Evolutionary conservation across 2,888 invertebrate genomes (phyloP), one percentile per base, ranked within the genome.

Genomic region (Fragum whitleyi): DNA sequence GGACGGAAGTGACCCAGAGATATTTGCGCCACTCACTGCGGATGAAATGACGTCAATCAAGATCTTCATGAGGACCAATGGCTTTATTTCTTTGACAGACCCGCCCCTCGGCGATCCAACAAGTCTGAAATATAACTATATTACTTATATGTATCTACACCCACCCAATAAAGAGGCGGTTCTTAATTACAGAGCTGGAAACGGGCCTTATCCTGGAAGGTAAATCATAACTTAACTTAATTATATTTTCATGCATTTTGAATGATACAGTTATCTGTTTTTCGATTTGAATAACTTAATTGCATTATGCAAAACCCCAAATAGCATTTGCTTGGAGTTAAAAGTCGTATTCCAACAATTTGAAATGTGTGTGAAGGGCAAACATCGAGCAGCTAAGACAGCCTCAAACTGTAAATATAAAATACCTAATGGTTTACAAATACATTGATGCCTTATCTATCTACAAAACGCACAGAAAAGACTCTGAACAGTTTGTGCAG

Each of bases 11-110:
- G 14, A 80, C n/a, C 83, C 83, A 1, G 77, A 83, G 42, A 9
- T 85, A 16, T 85, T 79, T 61, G 77, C 85, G 0, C 85, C 85
- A 0, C 57, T 86, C 23, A 75, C 80, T 19, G 68, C 79, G 0
- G 77, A 79, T 2, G 86, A 85, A 55, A 82, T 84, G 84, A 32
- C 19, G 19, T 53, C 74, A 23, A 73, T 83, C 1, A 78, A 80
- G 28, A 29, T 77, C 51, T 81, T 81, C 59, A 57, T 86, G 59
- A 26, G 78, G 14, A 57, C 47, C 53, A 68, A 79, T 19, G 61
- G 74, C 28, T 68, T 72, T 65, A 70, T 84, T 5, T 70, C 81
- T 39, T n/a, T 68, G 42, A 70, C 81, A 2, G n/a, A 65, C 16
- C 62, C 62, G 16, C 73, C 28, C n/a, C 75, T 75, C 28, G 79